phyloP scores from a whole-genome alignment of 1,140 invertebrate genomes.

The Zaprionus capensis region DNA sequence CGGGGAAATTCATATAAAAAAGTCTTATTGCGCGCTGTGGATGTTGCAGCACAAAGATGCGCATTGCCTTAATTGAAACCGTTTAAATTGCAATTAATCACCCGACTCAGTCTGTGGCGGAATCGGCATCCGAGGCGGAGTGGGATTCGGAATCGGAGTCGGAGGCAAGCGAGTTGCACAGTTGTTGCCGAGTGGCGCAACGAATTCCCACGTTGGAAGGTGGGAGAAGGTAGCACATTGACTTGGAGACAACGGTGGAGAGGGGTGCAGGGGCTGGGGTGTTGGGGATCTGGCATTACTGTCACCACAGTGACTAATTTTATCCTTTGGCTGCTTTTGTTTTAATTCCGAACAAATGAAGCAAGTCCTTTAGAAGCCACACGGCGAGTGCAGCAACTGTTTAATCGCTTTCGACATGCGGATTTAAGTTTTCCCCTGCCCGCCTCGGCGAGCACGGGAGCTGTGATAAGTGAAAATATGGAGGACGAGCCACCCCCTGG shows the following conservation, averaged over 20 bases:
- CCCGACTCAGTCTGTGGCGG: slow-evolving; percentile 31
- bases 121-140: slow-evolving; percentile 32
- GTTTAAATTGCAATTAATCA: slow-evolving; percentile 84
- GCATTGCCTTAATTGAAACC: slow-evolving; percentile 83
- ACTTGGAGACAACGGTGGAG: slow-evolving; percentile 7
- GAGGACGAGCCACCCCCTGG: slow-evolving; percentile 43
- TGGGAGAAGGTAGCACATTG: slow-evolving; percentile 9
- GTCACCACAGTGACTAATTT: slow-evolving; percentile 82
- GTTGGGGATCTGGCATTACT: slow-evolving; percentile 54
- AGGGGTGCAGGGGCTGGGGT: neutral
- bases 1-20: slow-evolving; percentile 16
- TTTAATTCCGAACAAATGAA: slow-evolving; percentile 71
- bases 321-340: slow-evolving; percentile 77
- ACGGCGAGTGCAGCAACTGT: slow-evolving; percentile 47
- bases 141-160: slow-evolving; percentile 31
- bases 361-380: slow-evolving; percentile 23
- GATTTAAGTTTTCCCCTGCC: slow-evolving; percentile 71
- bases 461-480: slow-evolving; percentile 76
- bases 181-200: slow-evolving; percentile 80
- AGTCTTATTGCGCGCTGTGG: slow-evolving; percentile 16
- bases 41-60: slow-evolving; percentile 71
- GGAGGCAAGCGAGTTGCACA: slow-evolving; percentile 64
- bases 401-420: slow-evolving; percentile 84
- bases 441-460: slow-evolving; percentile 1
- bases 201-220: slow-evolving; percentile 53